Evolutionary conservation across 2,888 invertebrate genomes (phyloP).

Genomic region (Diadegma fenestrale): DNA sequence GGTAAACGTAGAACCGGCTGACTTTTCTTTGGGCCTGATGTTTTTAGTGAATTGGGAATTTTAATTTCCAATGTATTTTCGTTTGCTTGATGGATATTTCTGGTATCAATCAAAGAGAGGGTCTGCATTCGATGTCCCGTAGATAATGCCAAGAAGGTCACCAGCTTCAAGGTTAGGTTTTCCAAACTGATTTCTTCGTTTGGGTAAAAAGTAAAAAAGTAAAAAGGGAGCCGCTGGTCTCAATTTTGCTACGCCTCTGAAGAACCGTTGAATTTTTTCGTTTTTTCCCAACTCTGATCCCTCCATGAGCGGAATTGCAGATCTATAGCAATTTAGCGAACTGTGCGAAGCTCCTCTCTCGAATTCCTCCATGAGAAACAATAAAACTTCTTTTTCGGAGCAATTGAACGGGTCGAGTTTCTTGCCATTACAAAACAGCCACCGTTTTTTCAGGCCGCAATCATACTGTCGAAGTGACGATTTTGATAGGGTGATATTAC

Average conservation of each 20-base stretch:
- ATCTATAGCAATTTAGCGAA: conserved; percentile 71
- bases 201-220: conserved; percentile 44
- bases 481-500: conserved; percentile 29
- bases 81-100: conserved; percentile 43
- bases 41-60: conserved; percentile 56
- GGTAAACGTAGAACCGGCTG: conserved; percentile 49
- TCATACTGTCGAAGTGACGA: conserved; percentile 53
- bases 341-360: conserved; percentile 66
- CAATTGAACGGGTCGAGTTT: not conserved
- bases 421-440: conserved; percentile 21
- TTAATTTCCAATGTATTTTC: conserved; percentile 46
- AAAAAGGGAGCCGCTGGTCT: conserved; percentile 40
- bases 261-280: conserved; percentile 69
- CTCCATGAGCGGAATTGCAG: conserved; percentile 74
- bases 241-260: conserved; percentile 63
- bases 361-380: conserved; percentile 37
- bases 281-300: conserved; percentile 63
- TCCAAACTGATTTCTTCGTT: conserved; percentile 50
- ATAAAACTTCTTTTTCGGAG: conserved; percentile 19
- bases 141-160: conserved; percentile 55
- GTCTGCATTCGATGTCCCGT: conserved; percentile 64
- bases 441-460: conserved; percentile 46
- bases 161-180: conserved; percentile 49
- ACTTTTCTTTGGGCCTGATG: conserved; percentile 47
- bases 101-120: conserved; percentile 43